These are phyloP conservation scores for Chiloscyllium punctatum DNA, from an alignment of 2,797 vertebrate species.

Conservation along the genomic window DNA sequence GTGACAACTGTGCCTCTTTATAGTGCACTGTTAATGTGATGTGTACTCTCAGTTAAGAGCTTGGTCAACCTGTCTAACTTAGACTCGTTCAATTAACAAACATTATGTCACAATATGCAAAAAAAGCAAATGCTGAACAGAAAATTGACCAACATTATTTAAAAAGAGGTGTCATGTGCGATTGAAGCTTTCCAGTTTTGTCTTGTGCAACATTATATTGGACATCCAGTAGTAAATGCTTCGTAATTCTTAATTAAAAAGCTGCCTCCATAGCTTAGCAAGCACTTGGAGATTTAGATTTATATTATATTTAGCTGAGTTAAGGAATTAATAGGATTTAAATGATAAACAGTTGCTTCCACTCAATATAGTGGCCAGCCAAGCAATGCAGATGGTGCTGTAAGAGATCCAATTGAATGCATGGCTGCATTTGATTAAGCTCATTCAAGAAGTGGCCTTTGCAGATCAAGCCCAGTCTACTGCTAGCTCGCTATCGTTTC, in stretches of 20 bases:
- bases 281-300: not conserved
- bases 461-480: constrained; percentile 5
- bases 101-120: not conserved
- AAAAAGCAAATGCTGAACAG: not conserved
- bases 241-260: not conserved
- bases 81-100: not conserved
- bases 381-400: constrained; percentile 52
- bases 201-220: not conserved
- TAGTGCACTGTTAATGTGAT: not conserved
- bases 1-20: not conserved
- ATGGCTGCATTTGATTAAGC: constrained; percentile 58
- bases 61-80: not conserved
- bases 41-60: not conserved
- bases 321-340: constrained; percentile 24
- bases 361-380: constrained; percentile 46
- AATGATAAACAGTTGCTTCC: constrained; percentile 9
- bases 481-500: not conserved
- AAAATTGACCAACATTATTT: not conserved
- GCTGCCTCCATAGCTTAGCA: not conserved
- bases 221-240: not conserved
- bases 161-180: not conserved
- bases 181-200: not conserved
- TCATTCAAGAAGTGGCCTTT: constrained; percentile 50
- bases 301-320: not conserved
- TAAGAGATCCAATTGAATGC: constrained; percentile 52